Evolutionary conservation across 1,140 invertebrate genomes (phyloP).

Genomic region (Metaphire vulgaris): DNA sequence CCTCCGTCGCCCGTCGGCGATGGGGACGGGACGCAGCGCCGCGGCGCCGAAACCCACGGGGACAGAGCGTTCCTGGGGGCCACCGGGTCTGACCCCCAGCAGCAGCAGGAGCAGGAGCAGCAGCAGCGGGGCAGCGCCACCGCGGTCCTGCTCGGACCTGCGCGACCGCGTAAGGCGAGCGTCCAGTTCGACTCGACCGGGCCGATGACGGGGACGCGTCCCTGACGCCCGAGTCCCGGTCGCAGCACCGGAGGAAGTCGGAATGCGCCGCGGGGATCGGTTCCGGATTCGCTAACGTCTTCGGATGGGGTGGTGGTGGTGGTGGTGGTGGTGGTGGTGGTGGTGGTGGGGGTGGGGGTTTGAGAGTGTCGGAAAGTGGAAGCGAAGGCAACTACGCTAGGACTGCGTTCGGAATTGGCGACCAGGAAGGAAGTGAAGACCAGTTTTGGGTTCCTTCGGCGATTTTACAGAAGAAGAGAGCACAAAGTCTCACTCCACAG

Average conservation of each 20-base stretch:
- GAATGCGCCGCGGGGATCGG: background rate
- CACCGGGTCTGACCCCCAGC: no score
- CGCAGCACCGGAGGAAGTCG: background rate
- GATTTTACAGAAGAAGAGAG: conserved; percentile 30
- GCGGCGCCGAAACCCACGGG: background rate
- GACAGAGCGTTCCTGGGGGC: no score
- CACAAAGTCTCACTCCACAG: conserved; percentile 27
- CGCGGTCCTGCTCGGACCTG: no score
- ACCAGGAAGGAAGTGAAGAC: background rate
- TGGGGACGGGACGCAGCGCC: background rate
- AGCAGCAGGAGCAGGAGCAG: no score
- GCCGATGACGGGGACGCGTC: no score
- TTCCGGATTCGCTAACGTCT: background rate
- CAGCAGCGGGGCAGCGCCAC: no score
- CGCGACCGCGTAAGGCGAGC: background rate
- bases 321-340: no score
- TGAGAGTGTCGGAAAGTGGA: no score
- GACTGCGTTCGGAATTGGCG: background rate
- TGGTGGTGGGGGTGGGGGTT: no score
- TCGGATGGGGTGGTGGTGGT: background rate
- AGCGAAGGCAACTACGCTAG: background rate
- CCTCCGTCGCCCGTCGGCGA: no score
- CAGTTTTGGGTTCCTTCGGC: conserved; percentile 34
- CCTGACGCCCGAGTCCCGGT: background rate
- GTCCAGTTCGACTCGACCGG: background rate